phyloP scores from a whole-genome alignment of 2,797 vertebrate species.

The Sebastes oblongus region DNA sequence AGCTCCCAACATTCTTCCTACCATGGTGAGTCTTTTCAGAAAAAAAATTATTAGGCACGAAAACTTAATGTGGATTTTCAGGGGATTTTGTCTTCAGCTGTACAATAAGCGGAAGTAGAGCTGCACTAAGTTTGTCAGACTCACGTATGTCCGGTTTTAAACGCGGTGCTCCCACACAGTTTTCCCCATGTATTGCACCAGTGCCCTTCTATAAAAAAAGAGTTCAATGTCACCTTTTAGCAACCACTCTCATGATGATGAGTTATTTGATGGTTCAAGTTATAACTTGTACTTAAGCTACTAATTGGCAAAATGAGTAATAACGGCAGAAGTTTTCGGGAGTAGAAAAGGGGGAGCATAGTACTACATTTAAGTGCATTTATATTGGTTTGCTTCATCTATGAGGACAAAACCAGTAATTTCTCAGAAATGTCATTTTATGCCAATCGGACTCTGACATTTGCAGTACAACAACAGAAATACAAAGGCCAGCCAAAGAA shows the following conservation, averaged over 20 bases:
- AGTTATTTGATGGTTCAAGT: background rate
- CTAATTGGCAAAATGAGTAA: background rate
- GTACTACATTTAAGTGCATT: background rate
- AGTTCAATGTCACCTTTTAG: background rate
- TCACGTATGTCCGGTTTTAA: background rate
- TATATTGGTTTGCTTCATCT: background rate
- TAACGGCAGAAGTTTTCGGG: background rate
- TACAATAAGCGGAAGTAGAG: background rate
- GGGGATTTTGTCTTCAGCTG: background rate
- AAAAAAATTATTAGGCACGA: background rate
- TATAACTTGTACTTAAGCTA: background rate
- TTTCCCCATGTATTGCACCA: background rate
- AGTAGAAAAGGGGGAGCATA: background rate
- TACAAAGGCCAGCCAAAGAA: background rate
- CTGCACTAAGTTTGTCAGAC: background rate
- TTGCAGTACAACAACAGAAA: background rate
- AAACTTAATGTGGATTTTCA: background rate
- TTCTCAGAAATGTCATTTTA: background rate
- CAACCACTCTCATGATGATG: background rate
- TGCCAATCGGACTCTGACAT: background rate
- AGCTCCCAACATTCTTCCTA: slow-evolving; percentile 71
- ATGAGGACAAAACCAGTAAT: background rate
- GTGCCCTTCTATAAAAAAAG: background rate
- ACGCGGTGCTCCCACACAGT: background rate
- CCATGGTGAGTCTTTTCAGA: slow-evolving; percentile 74